Conservation (phyloP, 2,113 vertebrate genomes). For the Peromyscus maniculatus region DNA sequence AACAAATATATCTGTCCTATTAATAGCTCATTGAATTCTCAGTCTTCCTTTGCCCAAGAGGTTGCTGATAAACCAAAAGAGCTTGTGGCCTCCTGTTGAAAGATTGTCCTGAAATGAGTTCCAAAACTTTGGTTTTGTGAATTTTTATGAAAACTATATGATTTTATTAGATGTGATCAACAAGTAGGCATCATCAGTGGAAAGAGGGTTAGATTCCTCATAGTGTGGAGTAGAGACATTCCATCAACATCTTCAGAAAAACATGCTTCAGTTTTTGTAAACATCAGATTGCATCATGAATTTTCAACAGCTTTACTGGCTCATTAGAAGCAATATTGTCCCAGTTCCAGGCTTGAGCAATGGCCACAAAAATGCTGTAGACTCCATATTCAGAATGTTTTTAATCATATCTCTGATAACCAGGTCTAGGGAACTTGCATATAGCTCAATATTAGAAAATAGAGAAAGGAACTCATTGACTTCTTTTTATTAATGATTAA, state of each 20-base stretch:
- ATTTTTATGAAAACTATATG: neutral
- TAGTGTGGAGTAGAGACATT: fast-evolving
- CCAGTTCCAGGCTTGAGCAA: neutral
- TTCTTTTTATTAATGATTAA: neutral
- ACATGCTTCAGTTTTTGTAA: neutral
- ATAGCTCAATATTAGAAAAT: neutral
- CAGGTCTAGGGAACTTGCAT: neutral
- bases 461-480: neutral
- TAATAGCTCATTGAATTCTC: neutral
- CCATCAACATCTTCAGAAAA: neutral
- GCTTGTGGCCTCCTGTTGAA: neutral
- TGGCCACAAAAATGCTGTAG: neutral
- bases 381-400: neutral
- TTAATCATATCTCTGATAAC: neutral
- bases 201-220: neutral
- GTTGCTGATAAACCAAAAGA: neutral
- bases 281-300: neutral
- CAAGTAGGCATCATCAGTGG: neutral
- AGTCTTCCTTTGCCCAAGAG: neutral
- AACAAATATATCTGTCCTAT: fast-evolving
- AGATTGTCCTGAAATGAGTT: neutral
- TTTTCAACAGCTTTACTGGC: neutral
- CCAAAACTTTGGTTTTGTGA: neutral
- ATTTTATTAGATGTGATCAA: neutral
- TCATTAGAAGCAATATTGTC: neutral